phyloP scores from a whole-genome alignment of 2,888 invertebrate species.

The Macrophya alboannulata region DNA sequence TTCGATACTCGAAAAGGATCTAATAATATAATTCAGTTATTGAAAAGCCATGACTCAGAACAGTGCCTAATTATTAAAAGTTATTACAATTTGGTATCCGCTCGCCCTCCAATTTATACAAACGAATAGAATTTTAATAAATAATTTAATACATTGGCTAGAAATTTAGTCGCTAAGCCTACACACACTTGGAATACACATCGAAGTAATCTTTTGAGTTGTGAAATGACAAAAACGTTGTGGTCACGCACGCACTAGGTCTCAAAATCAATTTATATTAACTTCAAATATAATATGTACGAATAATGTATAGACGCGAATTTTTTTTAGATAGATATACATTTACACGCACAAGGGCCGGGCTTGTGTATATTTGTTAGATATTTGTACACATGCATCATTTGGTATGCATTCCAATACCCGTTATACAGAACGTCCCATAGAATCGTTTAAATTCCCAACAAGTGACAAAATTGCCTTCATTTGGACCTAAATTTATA shows the following conservation, averaged over 20 bases:
- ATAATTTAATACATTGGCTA: constrained; percentile 59
- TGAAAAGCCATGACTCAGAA: constrained; percentile 42
- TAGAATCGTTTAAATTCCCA: constrained; percentile 47
- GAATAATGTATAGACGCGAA: constrained; percentile 41
- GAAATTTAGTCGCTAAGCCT: constrained; percentile 58
- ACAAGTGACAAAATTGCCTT: constrained; percentile 41
- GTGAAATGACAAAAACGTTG: constrained; percentile 48
- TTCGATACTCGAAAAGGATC: constrained; percentile 34
- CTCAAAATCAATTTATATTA: constrained; percentile 39
- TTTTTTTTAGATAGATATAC: constrained; percentile 15
- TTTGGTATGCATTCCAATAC: constrained; percentile 43
- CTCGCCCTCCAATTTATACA: constrained; percentile 38
- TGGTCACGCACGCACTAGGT: constrained; percentile 54
- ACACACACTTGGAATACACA: constrained; percentile 59
- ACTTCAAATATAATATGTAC: constrained; percentile 40
- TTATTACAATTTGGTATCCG: constrained; percentile 58
- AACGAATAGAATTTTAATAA: constrained; percentile 56
- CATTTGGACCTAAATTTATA: constrained; percentile 43
- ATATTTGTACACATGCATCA: constrained; percentile 12
- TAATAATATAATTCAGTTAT: constrained; percentile 34
- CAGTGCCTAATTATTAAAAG: constrained; percentile 54
- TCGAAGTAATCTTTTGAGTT: constrained; percentile 49
- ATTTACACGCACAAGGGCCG: constrained; percentile 26
- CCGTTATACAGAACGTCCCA: constrained; percentile 46
- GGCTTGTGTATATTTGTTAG: neutral